Evolutionary conservation across 2,113 vertebrate species (phyloP).

Genomic region (Lophius piscatorius): DNA sequence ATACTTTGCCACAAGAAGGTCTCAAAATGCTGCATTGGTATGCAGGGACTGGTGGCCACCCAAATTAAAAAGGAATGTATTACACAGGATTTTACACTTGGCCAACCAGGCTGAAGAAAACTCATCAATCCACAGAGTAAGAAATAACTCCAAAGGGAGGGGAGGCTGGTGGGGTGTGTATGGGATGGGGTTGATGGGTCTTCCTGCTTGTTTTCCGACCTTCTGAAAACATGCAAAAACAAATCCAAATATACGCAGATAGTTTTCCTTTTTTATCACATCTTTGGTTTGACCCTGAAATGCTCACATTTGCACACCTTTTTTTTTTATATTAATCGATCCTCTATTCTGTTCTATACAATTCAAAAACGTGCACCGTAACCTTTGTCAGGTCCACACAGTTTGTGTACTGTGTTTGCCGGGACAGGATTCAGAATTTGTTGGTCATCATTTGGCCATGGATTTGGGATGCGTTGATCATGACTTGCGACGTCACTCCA

Average conservation of each 20-base stretch:
- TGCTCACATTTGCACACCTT: too few species aligned
- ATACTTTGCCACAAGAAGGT: constrained; percentile 4
- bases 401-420: too few species aligned
- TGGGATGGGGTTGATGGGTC: not conserved
- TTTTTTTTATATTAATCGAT: not conserved
- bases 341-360: not conserved
- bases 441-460: not conserved
- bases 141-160: constrained; percentile 37
- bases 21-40: constrained; percentile 44
- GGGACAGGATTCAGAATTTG: not conserved
- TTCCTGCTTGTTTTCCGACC: constrained; percentile 28
- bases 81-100: constrained; percentile 66
- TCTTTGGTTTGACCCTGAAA: not conserved
- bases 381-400: too few species aligned
- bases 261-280: constrained; percentile 1
- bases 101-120: constrained; percentile 50
- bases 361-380: not conserved
- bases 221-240: constrained; percentile 23
- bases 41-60: constrained; percentile 36
- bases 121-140: constrained; percentile 53
- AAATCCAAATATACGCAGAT: constrained; percentile 1
- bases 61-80: constrained; percentile 69
- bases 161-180: not conserved
- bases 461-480: not conserved
- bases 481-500: not conserved